Conservation (phyloP, 2,113 vertebrate species). For the Scytalopus superciliaris region DNA sequence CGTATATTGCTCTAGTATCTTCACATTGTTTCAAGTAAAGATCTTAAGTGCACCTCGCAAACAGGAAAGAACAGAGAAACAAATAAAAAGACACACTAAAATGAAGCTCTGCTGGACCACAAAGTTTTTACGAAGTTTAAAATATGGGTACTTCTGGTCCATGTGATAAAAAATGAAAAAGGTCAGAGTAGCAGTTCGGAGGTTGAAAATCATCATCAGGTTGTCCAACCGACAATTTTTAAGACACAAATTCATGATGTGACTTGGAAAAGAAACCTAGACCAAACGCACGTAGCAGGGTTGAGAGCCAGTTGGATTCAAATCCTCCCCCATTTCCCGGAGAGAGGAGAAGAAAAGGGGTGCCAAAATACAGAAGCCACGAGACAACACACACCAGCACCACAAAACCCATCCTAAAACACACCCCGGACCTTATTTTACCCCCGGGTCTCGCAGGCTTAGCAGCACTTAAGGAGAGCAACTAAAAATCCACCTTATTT, state of each 20-base stretch:
- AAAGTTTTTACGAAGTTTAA: conserved; percentile 18
- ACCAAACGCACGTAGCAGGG: background rate
- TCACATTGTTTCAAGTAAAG: background rate
- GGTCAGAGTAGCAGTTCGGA: background rate
- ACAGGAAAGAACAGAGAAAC: background rate
- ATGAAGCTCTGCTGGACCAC: background rate
- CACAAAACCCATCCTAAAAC: background rate
- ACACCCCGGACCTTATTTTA: background rate
- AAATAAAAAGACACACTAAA: background rate
- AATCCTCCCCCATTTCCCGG: background rate
- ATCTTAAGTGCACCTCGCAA: background rate
- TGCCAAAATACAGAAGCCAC: background rate
- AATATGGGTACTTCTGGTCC: background rate
- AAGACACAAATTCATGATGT: background rate
- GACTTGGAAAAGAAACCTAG: background rate
- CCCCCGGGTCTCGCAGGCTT: background rate
- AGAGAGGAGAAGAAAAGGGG: background rate
- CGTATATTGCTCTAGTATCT: background rate
- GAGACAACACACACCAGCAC: rapidly evolving
- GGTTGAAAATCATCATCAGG: background rate
- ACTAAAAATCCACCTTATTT: background rate
- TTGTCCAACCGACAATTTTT: conserved; percentile 4
- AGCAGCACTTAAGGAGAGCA: background rate
- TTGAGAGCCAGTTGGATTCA: background rate
- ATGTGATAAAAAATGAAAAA: background rate